phyloP scores from a whole-genome alignment of 2,797 vertebrate species.

The Bryconaethiops microstoma region DNA sequence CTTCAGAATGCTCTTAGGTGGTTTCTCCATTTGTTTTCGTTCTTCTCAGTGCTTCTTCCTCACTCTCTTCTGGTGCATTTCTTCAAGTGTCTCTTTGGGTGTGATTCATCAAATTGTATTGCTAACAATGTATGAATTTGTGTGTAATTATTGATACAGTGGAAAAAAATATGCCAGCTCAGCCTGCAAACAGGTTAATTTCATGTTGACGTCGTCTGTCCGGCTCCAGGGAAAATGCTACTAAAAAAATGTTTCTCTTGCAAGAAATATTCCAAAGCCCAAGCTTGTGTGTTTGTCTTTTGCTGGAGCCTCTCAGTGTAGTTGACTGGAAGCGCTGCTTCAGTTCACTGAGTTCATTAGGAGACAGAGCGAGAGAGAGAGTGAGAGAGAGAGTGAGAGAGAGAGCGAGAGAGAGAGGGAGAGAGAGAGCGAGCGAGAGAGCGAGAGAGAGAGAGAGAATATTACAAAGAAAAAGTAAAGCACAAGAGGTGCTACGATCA shows the following conservation, averaged over 20 bases:
- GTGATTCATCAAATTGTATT: too few relatives aligned
- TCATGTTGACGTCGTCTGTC: background rate
- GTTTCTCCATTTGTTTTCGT: too few relatives aligned
- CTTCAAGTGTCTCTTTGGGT: too few relatives aligned
- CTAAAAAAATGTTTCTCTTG: background rate
- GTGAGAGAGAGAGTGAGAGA: conserved; percentile 19
- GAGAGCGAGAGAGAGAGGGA: too few relatives aligned
- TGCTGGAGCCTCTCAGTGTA: background rate
- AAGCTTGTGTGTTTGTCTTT: background rate
- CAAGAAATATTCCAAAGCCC: background rate
- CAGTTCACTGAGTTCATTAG: conserved; percentile 47
- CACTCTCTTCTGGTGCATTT: too few relatives aligned
- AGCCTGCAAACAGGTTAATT: too few relatives aligned
- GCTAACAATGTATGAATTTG: background rate
- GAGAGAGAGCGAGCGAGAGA: too few relatives aligned
- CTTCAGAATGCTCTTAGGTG: too few relatives aligned
- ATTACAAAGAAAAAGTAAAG: background rate
- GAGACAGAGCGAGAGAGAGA: conserved; percentile 26
- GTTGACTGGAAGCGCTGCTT: conserved; percentile 29
- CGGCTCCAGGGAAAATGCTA: background rate
- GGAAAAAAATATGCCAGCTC: too few relatives aligned
- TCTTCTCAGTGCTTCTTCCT: too few relatives aligned
- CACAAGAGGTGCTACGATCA: background rate
- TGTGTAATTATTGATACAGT: background rate
- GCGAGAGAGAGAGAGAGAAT: background rate